These are phyloP conservation scores for Bothrops jararaca DNA, from an alignment of 2,113 vertebrate species.

Conservation along the genomic window DNA sequence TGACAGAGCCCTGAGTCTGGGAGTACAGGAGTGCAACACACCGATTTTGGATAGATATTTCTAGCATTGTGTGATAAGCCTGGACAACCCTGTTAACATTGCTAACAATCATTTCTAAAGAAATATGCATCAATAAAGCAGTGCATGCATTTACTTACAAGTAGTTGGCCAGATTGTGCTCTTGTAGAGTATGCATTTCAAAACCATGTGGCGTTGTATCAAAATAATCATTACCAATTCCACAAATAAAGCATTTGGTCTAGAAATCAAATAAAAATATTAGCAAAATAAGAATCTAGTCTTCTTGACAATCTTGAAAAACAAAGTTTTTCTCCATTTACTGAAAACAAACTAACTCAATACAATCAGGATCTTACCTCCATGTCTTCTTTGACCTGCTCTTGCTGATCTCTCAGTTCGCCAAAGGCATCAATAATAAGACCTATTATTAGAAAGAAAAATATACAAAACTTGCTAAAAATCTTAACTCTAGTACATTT, in stretches of 20 bases:
- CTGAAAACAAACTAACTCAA: not conserved
- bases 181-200: slow-evolving; percentile 96
- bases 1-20: too few species aligned
- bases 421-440: slow-evolving; percentile 98
- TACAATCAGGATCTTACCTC: slow-evolving; percentile 75
- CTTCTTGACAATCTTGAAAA: not conserved
- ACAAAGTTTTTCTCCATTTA: not conserved
- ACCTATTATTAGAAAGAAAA: slow-evolving; percentile 72
- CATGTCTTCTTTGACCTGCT: slow-evolving; percentile 98
- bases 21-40: not conserved
- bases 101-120: not conserved
- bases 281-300: slow-evolving; percentile 11
- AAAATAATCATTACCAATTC: slow-evolving; percentile 98
- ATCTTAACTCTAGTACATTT: not conserved
- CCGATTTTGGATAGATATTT: not conserved
- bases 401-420: slow-evolving; percentile 96
- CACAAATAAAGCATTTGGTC: slow-evolving; percentile 99
- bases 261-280: slow-evolving; percentile 59
- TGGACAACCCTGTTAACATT: not conserved
- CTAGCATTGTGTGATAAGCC: not conserved
- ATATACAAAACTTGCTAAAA: not conserved
- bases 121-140: not conserved
- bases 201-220: slow-evolving; percentile 97
- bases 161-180: slow-evolving; percentile 99
- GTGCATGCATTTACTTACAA: slow-evolving; percentile 81